phyloP scores from a whole-genome alignment of 2,888 invertebrate genomes.

The Caenorhabditis wallacei region DNA sequence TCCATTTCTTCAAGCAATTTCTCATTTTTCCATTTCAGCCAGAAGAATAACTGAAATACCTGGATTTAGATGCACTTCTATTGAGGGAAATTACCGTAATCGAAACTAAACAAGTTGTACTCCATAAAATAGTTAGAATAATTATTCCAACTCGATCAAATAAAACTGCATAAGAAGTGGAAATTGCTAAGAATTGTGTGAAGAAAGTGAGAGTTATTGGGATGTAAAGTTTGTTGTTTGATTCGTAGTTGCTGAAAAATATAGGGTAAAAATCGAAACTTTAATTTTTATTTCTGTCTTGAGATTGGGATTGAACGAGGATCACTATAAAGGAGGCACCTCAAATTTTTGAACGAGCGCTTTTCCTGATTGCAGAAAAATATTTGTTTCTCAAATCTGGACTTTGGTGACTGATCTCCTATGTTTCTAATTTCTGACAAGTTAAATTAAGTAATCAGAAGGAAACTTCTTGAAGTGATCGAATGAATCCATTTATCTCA shows the following conservation, averaged over 20 bases:
- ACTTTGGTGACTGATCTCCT: too few species aligned
- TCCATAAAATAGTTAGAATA: constrained; percentile 9
- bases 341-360: background rate
- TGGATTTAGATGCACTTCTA: background rate
- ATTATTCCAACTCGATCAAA: constrained; percentile 18
- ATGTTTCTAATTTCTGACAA: too few species aligned
- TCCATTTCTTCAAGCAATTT: constrained; percentile 20
- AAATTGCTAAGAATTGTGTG: constrained; percentile 11
- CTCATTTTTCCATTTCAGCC: constrained; percentile 1
- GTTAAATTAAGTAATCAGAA: too few species aligned
- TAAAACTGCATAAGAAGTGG: constrained; percentile 9
- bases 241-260: constrained; percentile 47
- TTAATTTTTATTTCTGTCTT: too few species aligned
- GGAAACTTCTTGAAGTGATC: background rate
- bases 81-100: background rate
- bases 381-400: too few species aligned
- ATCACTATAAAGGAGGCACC: too few species aligned
- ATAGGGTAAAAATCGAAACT: too few species aligned
- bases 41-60: constrained; percentile 2
- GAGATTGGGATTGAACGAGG: too few species aligned
- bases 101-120: background rate
- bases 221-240: constrained; percentile 3
- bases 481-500: background rate
- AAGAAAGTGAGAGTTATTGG: constrained; percentile 3
- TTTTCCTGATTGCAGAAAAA: too few species aligned